Base-by-base conservation (phyloP, 1,140 invertebrate genomes). In the Drosophila santomea region DNA sequence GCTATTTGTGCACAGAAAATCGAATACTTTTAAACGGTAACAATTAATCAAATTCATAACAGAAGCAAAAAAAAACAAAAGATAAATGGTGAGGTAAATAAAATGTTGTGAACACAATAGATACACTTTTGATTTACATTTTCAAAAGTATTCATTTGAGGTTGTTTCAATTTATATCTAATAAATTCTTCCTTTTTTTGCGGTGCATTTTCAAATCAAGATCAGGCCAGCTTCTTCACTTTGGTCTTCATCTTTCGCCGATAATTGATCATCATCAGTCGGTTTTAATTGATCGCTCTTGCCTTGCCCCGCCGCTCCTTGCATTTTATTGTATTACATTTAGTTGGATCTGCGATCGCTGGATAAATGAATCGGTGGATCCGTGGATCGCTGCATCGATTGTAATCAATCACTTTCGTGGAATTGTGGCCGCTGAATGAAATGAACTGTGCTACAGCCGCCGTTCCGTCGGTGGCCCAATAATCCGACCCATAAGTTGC, bases 181-280 rank as follows among this genome's bases (percentile, higher is more conserved):
- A 4, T 4, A 25, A 25, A 4, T 25, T 25, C 4, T 20, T 20
- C 20, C 20, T 20, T 25, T 45, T n/a, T 7, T 66, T 32, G 25
- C 6, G 15, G 59, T 67, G 63, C 12, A 50, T 6, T 47, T 20
- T 50, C 58, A 25, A 55, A 71, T 71, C 67, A 20, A 57, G 43
- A 57, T 36, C 67, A 71, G 11, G 63, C 63, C 8, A 71, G 64
- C 61, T 60, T 68, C 56, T 50, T 76, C 55, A 48, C 41, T 45
- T 48, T 56, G 52, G 54, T 55, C 63, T 80, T 76, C 59, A 77
- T 81, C 78, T 73, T 60, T 58, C 54, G 55, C 80, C 80, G 84
- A 89, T 88, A 88, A 88, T 88, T 88, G 83, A 89, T 88, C 83
- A 88, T 88, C 83, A 88, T 88, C 83, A 89, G 83, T 88, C 83